phyloP scores from a whole-genome alignment of 1,140 invertebrate genomes.

The Caerostris darwini region DNA sequence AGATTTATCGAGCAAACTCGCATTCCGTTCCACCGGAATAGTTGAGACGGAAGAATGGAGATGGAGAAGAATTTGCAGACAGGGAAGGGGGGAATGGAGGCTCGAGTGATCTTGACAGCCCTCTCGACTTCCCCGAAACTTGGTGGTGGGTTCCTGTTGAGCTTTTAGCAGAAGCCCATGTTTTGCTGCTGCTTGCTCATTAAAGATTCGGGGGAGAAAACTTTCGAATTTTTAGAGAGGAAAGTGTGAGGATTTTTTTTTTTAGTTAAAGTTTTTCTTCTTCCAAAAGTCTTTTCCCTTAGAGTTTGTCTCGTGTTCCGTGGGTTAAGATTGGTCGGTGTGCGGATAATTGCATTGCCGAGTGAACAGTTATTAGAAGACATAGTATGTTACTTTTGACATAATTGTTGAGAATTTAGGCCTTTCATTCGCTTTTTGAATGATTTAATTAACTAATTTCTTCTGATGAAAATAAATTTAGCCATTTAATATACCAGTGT shows the following conservation, averaged over 20 bases:
- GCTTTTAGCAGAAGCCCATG: not conserved
- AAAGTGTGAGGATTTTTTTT: not conserved
- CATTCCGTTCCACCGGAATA: conserved; percentile 65
- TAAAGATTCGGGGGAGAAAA: conserved; percentile 10
- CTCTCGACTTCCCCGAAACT: not conserved
- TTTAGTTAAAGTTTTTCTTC: not conserved
- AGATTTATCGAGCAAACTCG: conserved; percentile 72
- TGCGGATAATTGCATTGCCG: no score
- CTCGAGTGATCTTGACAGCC: conserved; percentile 46
- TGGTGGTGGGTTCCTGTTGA: not conserved
- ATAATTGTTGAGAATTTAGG: no score
- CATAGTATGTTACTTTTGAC: no score
- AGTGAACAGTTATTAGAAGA: no score
- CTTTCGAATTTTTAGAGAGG: conserved; percentile 28
- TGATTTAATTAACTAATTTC: no score
- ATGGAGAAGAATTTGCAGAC: conserved; percentile 55
- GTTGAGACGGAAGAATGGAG: conserved; percentile 70
- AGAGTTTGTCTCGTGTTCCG: not conserved
- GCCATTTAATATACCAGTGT: no score
- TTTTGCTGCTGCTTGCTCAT: not conserved
- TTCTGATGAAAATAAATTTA: no score
- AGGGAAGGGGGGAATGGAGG: not conserved
- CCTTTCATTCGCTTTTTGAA: no score
- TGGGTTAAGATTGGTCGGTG: not conserved
- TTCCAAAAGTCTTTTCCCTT: not conserved